phyloP scores from a whole-genome alignment of 2,888 invertebrate genomes.

The Melinaea menophilus region DNA sequence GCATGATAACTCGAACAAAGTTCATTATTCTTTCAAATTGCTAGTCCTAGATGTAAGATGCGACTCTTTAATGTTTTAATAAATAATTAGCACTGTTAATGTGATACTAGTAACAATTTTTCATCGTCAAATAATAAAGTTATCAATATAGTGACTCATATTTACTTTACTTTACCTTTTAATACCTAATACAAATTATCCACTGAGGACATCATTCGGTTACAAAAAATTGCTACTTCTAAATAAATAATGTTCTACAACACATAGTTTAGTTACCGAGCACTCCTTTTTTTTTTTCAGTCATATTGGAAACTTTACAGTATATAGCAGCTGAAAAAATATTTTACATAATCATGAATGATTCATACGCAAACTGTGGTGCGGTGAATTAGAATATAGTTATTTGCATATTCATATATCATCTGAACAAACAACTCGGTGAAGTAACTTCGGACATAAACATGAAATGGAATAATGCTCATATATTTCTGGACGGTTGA shows the following conservation, averaged over 20 bases:
- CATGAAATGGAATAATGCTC: no score
- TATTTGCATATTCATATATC: not conserved
- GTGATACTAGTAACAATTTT: conserved; percentile 68
- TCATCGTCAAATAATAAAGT: conserved; percentile 52
- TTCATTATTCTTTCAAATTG: conserved; percentile 60
- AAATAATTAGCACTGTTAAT: conserved; percentile 61
- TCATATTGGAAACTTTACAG: not conserved
- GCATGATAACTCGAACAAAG: conserved; percentile 62
- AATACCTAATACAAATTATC: no score
- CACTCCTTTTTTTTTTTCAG: not conserved
- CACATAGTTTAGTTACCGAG: not conserved
- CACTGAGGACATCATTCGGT: no score
- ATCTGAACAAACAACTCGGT: not conserved
- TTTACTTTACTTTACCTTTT: not conserved
- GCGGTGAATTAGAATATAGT: not conserved
- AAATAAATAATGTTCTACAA: not conserved
- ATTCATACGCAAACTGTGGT: conserved; percentile 7
- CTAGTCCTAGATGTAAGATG: conserved; percentile 71
- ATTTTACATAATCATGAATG: conserved; percentile 8
- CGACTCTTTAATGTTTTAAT: conserved; percentile 35
- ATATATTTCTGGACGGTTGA: no score
- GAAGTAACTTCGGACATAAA: no score
- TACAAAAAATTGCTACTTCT: not conserved
- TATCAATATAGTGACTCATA: conserved; percentile 20
- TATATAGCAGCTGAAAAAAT: conserved; percentile 18